Evolutionary conservation across 37 sponge, comb jelly and placozoan species (phyloP).

Genomic region (Ephydatia muelleri): DNA sequence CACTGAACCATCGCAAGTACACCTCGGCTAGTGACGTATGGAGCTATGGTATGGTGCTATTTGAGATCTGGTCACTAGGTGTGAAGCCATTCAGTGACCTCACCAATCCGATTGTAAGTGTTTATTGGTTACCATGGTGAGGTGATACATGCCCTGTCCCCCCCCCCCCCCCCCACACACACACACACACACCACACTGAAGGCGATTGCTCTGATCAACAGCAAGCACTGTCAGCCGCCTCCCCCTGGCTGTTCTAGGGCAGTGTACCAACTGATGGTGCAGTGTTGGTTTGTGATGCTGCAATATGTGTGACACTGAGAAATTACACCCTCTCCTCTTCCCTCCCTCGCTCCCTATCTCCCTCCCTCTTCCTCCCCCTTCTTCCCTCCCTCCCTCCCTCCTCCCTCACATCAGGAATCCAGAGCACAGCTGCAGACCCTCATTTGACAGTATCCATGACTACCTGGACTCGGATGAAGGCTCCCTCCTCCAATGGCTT

Average conservation of each 20-base stretch:
- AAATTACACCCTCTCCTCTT: not conserved
- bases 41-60: conserved; percentile 74
- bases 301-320: too few species aligned
- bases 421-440: conserved; percentile 44
- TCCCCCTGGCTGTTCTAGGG: conserved; percentile 68
- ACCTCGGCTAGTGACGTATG: conserved; percentile 67
- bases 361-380: not conserved
- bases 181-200: too few species aligned
- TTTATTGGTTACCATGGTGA: not conserved
- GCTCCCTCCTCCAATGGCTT: conserved; percentile 51
- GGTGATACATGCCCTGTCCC: not conserved
- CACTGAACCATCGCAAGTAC: conserved; percentile 64
- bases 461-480: conserved; percentile 52
- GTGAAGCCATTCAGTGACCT: conserved; percentile 64
- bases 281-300: conserved; percentile 62
- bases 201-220: conserved; percentile 45
- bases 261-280: conserved; percentile 71
- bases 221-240: conserved; percentile 70
- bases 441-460: conserved; percentile 51
- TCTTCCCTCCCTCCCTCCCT: not conserved
- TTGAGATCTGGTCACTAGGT: conserved; percentile 66
- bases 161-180: too few species aligned
- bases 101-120: conserved; percentile 62
- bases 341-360: not conserved
- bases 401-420: conserved; percentile 67